Evolutionary conservation across 2,113 vertebrate species (phyloP).

Genomic region (Symphodus melops): DNA sequence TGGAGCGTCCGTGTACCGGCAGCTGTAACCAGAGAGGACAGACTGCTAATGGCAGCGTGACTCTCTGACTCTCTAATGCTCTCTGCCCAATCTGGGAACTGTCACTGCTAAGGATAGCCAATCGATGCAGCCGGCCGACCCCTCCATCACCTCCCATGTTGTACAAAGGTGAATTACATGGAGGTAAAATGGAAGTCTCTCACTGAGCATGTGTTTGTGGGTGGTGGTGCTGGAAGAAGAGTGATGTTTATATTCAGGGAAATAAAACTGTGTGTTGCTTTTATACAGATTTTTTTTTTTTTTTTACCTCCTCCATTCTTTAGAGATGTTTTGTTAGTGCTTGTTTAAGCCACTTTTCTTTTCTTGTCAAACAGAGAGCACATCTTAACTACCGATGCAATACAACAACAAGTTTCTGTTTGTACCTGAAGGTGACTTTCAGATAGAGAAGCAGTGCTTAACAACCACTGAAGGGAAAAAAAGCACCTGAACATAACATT

Average conservation of each 20-base stretch:
- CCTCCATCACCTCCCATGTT: conserved; percentile 64
- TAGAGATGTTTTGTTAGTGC: not conserved
- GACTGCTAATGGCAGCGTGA: conserved; percentile 74
- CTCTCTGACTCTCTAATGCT: conserved; percentile 75
- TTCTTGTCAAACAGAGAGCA: conserved; percentile 13
- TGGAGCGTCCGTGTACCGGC: conserved; percentile 34
- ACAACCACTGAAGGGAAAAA: not conserved
- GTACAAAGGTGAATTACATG: conserved; percentile 69
- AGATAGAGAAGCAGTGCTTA: not conserved
- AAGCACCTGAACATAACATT: not conserved
- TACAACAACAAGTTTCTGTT: not conserved
- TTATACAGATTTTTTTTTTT: not conserved
- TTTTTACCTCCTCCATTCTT: not conserved
- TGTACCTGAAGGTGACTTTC: conserved; percentile 20
- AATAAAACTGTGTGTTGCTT: conserved; percentile 2
- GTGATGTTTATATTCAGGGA: conserved; percentile 4
- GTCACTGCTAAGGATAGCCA: conserved; percentile 68
- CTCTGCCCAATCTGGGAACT: conserved; percentile 74
- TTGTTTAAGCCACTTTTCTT: conserved; percentile 36
- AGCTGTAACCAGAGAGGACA: conserved; percentile 72
- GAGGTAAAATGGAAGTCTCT: conserved; percentile 42
- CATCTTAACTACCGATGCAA: conserved; percentile 13
- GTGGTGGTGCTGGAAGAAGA: not conserved
- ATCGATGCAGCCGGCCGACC: conserved; percentile 70
- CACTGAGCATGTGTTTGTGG: not conserved